A percentile compares a stretch with the other conserved stretches of the same genome.
These are phyloP conservation scores for Leptothorax acervorum DNA, from an alignment of 2,888 invertebrate species.

Conservation along the genomic window DNA sequence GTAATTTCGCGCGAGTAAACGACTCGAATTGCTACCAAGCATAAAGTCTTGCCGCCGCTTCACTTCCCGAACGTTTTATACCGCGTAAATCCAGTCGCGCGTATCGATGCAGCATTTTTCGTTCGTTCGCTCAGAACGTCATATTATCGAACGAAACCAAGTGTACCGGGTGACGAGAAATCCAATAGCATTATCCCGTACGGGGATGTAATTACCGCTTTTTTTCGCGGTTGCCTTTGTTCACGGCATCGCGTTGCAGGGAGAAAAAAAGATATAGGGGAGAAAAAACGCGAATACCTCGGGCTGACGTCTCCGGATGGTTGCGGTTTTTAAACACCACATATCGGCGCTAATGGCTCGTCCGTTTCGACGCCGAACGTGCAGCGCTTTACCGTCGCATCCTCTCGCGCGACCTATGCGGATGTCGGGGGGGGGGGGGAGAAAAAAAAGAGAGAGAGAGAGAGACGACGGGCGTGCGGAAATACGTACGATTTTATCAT, in stretches of 20 bases:
- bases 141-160: not conserved
- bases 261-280: not conserved
- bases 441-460: not conserved
- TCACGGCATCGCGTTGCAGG: not conserved
- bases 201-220: conserved; percentile 38
- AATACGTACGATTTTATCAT: conserved; percentile 75
- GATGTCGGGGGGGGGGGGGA: conserved; percentile 15
- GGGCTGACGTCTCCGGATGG: conserved; percentile 42
- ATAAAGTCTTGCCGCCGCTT: conserved; percentile 39
- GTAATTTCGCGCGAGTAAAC: conserved; percentile 47
- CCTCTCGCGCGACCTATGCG: conserved; percentile 17
- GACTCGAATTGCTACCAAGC: conserved; percentile 37
- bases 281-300: conserved; percentile 50
- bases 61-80: conserved; percentile 13
- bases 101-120: conserved; percentile 42
- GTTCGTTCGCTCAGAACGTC: conserved; percentile 1
- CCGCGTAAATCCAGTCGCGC: conserved; percentile 34
- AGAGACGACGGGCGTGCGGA: conserved; percentile 41
- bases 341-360: conserved; percentile 72
- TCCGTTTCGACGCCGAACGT: conserved; percentile 53
- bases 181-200: conserved; percentile 20
- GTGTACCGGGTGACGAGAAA: conserved; percentile 34
- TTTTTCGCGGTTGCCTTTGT: conserved; percentile 24
- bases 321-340: conserved; percentile 69
- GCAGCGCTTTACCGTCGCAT: conserved; percentile 59